Evolutionary conservation across 2,888 invertebrate species (phyloP), one percentile per base, ranked within the genome.

Genomic region (Pheosia gnoma): DNA sequence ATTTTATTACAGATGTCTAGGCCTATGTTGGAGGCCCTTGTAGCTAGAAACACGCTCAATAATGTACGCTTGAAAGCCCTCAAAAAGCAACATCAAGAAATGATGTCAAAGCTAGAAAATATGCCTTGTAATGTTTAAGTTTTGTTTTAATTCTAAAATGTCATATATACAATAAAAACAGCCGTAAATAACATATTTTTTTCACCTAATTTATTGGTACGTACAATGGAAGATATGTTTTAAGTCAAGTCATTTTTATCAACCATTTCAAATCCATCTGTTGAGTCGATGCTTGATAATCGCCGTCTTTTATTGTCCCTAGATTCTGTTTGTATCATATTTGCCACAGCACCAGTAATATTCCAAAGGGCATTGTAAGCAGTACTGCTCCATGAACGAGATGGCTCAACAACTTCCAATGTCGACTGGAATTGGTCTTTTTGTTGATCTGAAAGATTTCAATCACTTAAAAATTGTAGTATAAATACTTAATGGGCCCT

Each of bases 181-280:
- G 36, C 39, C 4, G 4, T 47, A 47, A 11, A n/a, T n/a, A 47
- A 5, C 4, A n/a, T 47, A 2, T 4, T 47, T 47, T 47, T 47
- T 11, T 47, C n/a, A 9, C 9, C 11, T n/a, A 47, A 5, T 41
- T 41, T 41, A 41, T 41, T 5, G 41, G 6, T 41, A 41, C 0
- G 25, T 25, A 25, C 25, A 25, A 25, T 25, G n/a, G n/a, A 7
- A 59, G 64, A 71, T 71, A 66, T 71, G 65, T 62, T 64, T 81
- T 85, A 89, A 68, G 83, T 79, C 67, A 91, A 74, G 63, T 93
- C 93, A 80, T 83, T 87, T 83, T 90, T 86, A 72, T 93, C 91
- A 73, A 93, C 86, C 57, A 93, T 90, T 86, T 92, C 93, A 82
- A 93, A 93, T n/a, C 91, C 93, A 83, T 93, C 93, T 57, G 93